These are phyloP conservation scores for Pseudomugil tenellus DNA, from an alignment of 2,797 vertebrate genomes.

Conservation along the genomic window DNA sequence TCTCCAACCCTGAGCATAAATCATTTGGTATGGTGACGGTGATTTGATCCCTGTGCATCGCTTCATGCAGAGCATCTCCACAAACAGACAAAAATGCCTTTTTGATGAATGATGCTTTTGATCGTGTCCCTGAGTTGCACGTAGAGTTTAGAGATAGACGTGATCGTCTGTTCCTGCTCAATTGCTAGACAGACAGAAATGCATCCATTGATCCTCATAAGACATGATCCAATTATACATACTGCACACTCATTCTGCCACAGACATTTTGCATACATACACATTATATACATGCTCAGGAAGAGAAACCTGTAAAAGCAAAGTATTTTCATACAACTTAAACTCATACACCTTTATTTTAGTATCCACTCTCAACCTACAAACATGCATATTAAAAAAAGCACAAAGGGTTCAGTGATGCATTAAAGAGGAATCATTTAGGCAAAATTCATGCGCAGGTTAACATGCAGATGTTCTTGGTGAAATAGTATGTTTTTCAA, in stretches of 20 bases:
- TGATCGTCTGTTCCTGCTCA: slow-evolving; percentile 32
- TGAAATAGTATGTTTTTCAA: slow-evolving; percentile 7
- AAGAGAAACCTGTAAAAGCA: neutral
- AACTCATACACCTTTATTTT: neutral
- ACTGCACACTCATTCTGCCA: slow-evolving; percentile 60
- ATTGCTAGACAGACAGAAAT: slow-evolving; percentile 55
- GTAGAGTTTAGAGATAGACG: slow-evolving; percentile 10
- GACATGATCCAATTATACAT: slow-evolving; percentile 73
- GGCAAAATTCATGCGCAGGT: slow-evolving; percentile 3
- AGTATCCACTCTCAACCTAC: neutral
- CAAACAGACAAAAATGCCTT: neutral
- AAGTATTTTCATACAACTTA: neutral
- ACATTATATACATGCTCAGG: neutral
- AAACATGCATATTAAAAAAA: neutral
- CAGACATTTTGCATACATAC: slow-evolving; percentile 4
- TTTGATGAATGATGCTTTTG: neutral
- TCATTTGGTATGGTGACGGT: neutral
- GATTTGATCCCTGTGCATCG: neutral
- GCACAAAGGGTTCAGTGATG: neutral
- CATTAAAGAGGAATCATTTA: neutral
- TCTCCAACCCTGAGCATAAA: neutral
- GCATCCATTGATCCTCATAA: slow-evolving; percentile 65
- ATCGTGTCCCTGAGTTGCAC: slow-evolving; percentile 1
- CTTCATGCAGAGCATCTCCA: neutral
- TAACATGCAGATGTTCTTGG: neutral